phyloP scores from a whole-genome alignment of 2,797 vertebrate genomes.

The Buphagus erythrorhynchus region DNA sequence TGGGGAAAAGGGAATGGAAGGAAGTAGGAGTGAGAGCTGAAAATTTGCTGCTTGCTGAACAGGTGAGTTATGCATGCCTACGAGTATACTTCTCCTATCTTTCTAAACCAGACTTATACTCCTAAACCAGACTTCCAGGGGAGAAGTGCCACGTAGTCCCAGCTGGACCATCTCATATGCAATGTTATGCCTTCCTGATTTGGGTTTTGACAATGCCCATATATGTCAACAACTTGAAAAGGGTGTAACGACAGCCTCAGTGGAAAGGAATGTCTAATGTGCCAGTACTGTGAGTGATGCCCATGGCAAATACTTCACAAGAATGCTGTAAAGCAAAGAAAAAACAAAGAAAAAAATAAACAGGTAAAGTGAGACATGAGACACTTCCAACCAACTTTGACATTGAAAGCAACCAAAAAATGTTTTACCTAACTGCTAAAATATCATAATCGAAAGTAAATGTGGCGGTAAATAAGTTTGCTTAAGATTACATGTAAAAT shows the following conservation, averaged over 20 bases:
- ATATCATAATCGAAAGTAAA: neutral
- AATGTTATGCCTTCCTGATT: neutral
- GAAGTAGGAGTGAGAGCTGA: neutral
- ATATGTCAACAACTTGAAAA: neutral
- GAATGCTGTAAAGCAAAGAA: neutral
- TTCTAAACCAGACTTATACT: neutral
- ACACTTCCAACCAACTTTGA: neutral
- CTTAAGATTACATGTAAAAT: neutral
- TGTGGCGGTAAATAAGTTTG: neutral
- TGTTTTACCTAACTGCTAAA: neutral
- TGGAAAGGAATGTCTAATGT: neutral
- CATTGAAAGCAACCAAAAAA: neutral
- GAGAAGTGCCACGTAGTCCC: neutral
- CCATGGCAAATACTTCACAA: neutral
- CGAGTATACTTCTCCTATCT: neutral
- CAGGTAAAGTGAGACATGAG: neutral
- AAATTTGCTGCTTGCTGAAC: neutral
- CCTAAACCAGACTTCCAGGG: neutral
- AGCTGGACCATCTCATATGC: neutral
- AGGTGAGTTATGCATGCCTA: neutral
- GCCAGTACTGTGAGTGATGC: neutral
- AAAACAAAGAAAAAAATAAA: neutral
- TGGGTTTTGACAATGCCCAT: neutral
- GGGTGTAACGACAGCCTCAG: neutral
- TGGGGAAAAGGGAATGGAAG: neutral